These are phyloP conservation scores for Globia sparganii DNA, from an alignment of 2,888 invertebrate genomes.

Conservation along the genomic window DNA sequence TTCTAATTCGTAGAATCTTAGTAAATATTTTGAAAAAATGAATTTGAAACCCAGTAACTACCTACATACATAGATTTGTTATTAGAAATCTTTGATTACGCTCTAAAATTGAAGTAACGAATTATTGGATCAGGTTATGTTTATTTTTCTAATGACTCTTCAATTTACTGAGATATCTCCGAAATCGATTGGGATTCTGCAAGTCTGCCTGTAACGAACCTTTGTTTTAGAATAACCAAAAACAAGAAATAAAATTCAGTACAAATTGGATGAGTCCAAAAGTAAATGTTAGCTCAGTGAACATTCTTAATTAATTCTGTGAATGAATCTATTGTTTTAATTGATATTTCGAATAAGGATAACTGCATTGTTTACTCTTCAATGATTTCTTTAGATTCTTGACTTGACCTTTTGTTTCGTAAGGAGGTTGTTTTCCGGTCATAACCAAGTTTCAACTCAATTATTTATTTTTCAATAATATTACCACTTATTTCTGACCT, in stretches of 20 bases:
- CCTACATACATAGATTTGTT: too few relatives aligned
- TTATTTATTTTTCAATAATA: background rate
- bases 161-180: constrained; percentile 8
- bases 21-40: background rate
- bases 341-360: background rate
- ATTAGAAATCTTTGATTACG: background rate
- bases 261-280: constrained; percentile 48
- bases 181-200: constrained; percentile 17
- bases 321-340: constrained; percentile 11
- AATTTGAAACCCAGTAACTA: background rate
- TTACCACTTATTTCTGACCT: background rate
- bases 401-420: background rate
- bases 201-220: constrained; percentile 12
- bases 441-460: background rate
- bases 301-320: constrained; percentile 48
- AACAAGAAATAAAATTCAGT: constrained; percentile 37
- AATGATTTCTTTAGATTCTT: background rate
- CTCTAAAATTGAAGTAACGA: background rate
- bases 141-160: constrained; percentile 18
- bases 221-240: constrained; percentile 33
- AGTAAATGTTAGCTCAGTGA: constrained; percentile 55
- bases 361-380: background rate
- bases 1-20: background rate
- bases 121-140: background rate
- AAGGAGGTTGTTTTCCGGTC: background rate